Base-by-base conservation (phyloP, 2,113 vertebrate species). In the Hipposideros armiger region DNA sequence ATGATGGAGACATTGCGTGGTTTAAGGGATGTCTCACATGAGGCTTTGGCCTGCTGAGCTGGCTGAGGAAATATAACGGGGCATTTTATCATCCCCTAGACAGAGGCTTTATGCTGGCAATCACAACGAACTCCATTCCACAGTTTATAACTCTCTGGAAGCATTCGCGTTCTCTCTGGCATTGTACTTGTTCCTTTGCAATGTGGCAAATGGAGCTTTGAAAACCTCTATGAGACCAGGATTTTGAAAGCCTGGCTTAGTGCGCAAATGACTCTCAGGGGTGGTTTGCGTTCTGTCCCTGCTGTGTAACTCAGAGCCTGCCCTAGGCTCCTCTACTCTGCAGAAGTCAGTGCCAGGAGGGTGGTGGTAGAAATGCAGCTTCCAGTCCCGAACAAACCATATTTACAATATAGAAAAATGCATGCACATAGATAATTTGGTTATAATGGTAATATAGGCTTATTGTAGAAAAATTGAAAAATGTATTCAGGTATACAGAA, bases 71-170 rank as follows among this genome's bases (percentile, higher is more conserved):
- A 89, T 50, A 32, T 19, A 30, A 4, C 1, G 0, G 26, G 56
- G 5, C 7, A 4, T 54, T 82, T 95, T 50, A 88, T 90, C 60
- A 36, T 54, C 32, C 36, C 28, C 67, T 81, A 56, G 20, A 73
- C 2, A 30, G 76, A 78, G 28, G 45, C 81, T 84, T 87, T 3
- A 28, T 62, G 26, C 54, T 87, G 95, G 58, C 54, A 42, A 8
- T 67, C 56, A 69, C 20, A 92, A 30, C 14, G 0, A 20, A 36
- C 50, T 62, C n/a, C 69, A 58, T 87, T 94, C 32, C 28, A 70
- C 52, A 87, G 47, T 73, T 80, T 64, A 47, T 70, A 73, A 88
- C 42, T 95, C 69, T 67, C 70, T 72, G 77, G 78, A 90, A 95
- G n/a, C 32, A 36, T 66, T 70, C 17, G 30, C 74, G 76, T 84